Evolutionary conservation across 2,888 invertebrate genomes (phyloP).

Genomic region (Diadegma fenestrale): DNA sequence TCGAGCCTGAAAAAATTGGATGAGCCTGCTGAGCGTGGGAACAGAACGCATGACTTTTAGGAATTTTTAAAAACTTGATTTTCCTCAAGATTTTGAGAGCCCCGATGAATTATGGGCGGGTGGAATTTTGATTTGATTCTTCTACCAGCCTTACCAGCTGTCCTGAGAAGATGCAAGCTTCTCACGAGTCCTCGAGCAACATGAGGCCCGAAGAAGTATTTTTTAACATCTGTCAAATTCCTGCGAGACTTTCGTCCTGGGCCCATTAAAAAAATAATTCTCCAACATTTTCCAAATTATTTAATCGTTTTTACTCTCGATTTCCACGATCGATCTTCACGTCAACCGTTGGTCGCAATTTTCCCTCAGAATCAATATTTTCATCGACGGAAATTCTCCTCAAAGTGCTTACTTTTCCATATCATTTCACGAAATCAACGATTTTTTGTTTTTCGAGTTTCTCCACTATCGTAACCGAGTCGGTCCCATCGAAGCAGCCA

Average conservation of each 20-base stretch:
- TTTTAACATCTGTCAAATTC: conserved; percentile 58
- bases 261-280: not conserved
- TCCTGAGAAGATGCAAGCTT: conserved; percentile 65
- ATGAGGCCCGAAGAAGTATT: conserved; percentile 68
- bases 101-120: conserved; percentile 20
- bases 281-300: not conserved
- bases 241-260: conserved; percentile 32
- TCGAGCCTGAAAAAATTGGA: conserved; percentile 15
- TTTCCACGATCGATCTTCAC: not conserved
- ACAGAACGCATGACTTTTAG: conserved; percentile 19
- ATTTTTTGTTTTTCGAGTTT: not conserved
- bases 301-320: not conserved
- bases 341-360: not conserved
- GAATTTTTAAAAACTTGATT: conserved; percentile 38
- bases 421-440: not conserved
- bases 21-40: not conserved
- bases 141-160: conserved; percentile 57
- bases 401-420: not conserved
- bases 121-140: conserved; percentile 39
- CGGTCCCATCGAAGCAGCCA: conserved; percentile 2
- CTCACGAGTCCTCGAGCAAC: conserved; percentile 75
- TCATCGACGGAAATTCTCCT: not conserved
- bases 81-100: conserved; percentile 30
- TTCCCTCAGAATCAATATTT: not conserved
- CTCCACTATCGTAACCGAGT: not conserved